A percentile compares a stretch with the other conserved stretches of the same genome.
These are phyloP conservation scores for Campylomormyrus numenius DNA, from an alignment of 2,113 vertebrate species.

Conservation along the genomic window DNA sequence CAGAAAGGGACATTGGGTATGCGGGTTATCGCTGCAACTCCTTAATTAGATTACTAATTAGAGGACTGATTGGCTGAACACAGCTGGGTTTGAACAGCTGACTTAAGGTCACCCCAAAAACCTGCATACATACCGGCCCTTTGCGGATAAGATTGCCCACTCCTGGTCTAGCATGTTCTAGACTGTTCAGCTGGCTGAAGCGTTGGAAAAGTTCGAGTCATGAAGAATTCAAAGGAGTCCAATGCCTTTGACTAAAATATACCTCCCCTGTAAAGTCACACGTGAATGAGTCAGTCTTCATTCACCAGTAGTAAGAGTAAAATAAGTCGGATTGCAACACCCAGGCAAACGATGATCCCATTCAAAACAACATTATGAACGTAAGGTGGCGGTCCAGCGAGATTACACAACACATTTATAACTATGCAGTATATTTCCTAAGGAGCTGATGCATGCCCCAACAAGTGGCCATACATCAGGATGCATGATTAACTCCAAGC, in stretches of 20 bases:
- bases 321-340: neutral
- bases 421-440: neutral
- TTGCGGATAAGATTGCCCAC: neutral
- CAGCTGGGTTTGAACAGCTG: neutral
- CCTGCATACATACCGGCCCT: neutral
- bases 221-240: neutral
- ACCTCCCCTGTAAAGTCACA: neutral
- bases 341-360: neutral
- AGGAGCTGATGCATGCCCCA: neutral
- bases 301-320: neutral
- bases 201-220: neutral
- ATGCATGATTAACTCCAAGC: neutral
- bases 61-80: neutral
- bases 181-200: neutral
- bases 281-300: neutral
- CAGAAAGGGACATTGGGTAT: neutral
- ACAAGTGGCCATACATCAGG: neutral
- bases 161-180: neutral
- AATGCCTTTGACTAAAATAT: neutral
- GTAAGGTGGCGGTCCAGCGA: neutral
- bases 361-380: neutral
- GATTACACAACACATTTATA: neutral
- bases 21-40: neutral
- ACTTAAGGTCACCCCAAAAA: neutral
- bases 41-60: neutral